A percentile compares a stretch with the other conserved stretches of the same genome.
Conservation (phyloP, 2,113 vertebrate genomes). For the Caloenas nicobarica region DNA sequence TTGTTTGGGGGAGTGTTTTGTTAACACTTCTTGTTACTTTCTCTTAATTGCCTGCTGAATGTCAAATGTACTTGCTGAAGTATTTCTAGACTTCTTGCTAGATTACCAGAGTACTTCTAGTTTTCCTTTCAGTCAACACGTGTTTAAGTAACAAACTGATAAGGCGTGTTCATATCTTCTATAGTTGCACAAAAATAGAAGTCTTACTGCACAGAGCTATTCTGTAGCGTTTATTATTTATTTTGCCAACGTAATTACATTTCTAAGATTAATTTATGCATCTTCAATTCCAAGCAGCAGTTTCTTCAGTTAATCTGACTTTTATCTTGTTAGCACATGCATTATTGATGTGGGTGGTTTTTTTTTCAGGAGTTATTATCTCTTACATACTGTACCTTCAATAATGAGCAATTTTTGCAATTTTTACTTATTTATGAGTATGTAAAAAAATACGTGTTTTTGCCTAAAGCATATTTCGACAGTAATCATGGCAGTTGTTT, state of each 20-base stretch:
- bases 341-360: background rate
- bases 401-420: background rate
- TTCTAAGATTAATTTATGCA: background rate
- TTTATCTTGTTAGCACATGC: background rate
- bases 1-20: background rate
- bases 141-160: background rate
- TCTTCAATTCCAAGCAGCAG: background rate
- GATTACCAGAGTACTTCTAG: background rate
- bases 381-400: background rate
- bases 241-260: background rate
- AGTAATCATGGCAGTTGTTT: background rate
- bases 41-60: background rate
- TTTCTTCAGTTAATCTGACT: background rate
- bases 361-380: background rate
- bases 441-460: background rate
- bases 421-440: background rate
- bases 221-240: background rate
- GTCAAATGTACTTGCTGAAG: background rate
- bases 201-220: background rate
- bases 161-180: background rate
- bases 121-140: background rate
- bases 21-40: background rate
- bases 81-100: background rate
- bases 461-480: background rate
- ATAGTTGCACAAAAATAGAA: background rate